Conservation (phyloP, 2,113 vertebrate species). For the Catharus bicknelli region DNA sequence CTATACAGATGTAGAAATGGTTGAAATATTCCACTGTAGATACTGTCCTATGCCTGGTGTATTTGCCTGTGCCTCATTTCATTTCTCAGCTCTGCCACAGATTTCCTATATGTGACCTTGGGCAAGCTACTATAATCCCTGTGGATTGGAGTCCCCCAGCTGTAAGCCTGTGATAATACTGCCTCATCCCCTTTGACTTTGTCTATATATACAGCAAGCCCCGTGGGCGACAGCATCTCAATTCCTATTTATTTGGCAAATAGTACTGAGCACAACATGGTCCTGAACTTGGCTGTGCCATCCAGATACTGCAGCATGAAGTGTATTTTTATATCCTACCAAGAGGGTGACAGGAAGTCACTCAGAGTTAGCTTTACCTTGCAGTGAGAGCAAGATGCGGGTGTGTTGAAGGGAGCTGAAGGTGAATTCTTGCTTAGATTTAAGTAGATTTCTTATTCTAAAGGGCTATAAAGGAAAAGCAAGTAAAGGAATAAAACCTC, state of each 20-base stretch:
- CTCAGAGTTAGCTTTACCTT: not conserved
- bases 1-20: too few species aligned
- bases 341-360: not conserved
- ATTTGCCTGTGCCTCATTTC: not conserved
- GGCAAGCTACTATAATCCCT: not conserved
- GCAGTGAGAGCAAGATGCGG: not conserved
- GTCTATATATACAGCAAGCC: not conserved
- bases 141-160: not conserved
- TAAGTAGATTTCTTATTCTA: not conserved
- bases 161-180: slow-evolving; percentile 36
- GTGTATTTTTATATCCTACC: not conserved
- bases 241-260: slow-evolving; percentile 12
- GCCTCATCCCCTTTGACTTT: slow-evolving; percentile 48
- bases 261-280: not conserved
- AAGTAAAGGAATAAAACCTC: not conserved
- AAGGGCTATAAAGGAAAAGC: not conserved
- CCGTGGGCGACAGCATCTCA: not conserved
- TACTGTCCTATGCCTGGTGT: not conserved
- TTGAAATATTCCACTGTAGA: not conserved
- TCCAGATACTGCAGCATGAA: not conserved
- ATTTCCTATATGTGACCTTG: slow-evolving; percentile 33
- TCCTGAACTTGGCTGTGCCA: not conserved
- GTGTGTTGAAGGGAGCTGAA: not conserved
- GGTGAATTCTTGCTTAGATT: not conserved
- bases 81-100: not conserved